A percentile compares a stretch with the other conserved stretches of the same genome.
These are phyloP conservation scores for Epirrhoe tristata DNA, from an alignment of 2,888 invertebrate species.

Conservation along the genomic window DNA sequence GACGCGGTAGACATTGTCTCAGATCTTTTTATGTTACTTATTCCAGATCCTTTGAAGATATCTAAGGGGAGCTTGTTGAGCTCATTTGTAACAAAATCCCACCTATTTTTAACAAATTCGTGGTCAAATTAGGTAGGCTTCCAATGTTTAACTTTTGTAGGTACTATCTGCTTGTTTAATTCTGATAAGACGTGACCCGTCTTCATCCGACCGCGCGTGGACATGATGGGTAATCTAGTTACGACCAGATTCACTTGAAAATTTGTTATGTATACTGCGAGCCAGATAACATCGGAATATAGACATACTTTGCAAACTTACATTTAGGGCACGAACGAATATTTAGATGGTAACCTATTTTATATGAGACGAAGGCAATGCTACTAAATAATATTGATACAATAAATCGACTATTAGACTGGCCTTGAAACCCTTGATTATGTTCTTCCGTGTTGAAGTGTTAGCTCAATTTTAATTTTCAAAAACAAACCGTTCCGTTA, in stretches of 20 bases:
- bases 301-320: conserved; percentile 1
- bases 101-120: background rate
- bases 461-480: background rate
- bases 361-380: background rate
- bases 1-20: no score
- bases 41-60: no score
- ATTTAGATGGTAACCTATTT: background rate
- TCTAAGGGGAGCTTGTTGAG: no score
- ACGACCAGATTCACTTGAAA: conserved; percentile 32
- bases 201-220: conserved; percentile 23
- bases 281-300: conserved; percentile 8
- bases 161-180: conserved; percentile 33
- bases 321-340: background rate
- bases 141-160: background rate
- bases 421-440: background rate
- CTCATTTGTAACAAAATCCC: no score
- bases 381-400: background rate
- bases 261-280: conserved; percentile 4
- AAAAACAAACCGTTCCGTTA: conserved; percentile 1
- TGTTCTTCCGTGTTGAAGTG: conserved; percentile 6
- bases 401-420: background rate
- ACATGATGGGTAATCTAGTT: conserved; percentile 39
- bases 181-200: conserved; percentile 42
- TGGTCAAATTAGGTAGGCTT: background rate
- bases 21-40: no score